Evolutionary conservation across 2,797 vertebrate genomes (phyloP).

Genomic region (Alectoris magna): DNA sequence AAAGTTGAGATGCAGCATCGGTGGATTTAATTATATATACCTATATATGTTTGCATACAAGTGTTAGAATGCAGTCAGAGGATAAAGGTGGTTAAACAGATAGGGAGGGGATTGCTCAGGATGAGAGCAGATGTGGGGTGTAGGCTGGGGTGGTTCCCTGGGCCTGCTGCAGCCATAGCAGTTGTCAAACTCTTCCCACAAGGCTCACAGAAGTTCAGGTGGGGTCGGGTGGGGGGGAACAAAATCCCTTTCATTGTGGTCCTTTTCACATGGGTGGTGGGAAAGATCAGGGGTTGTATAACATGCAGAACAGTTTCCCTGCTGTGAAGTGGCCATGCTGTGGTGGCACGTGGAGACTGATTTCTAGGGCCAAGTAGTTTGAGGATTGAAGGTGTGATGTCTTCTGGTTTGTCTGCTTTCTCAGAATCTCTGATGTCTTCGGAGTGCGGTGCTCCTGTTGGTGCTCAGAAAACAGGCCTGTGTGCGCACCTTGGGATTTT

Average conservation of each 20-base stretch:
- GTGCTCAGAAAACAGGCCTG: neutral
- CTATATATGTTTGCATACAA: neutral
- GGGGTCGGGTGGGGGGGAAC: neutral
- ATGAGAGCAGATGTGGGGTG: neutral
- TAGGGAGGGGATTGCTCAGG: neutral
- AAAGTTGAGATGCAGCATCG: no score
- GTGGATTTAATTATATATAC: neutral
- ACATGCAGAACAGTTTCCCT: neutral
- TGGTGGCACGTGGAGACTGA: rapidly evolving
- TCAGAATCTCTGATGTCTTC: neutral
- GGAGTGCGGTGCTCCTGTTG: neutral
- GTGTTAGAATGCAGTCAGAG: neutral
- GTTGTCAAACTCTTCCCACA: neutral
- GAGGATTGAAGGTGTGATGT: neutral
- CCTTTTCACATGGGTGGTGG: neutral
- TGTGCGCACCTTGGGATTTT: neutral
- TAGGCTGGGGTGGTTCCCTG: neutral
- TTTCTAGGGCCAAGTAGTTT: neutral
- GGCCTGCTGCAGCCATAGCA: rapidly evolving
- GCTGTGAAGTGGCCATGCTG: neutral
- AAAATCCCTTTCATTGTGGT: neutral
- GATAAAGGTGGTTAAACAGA: rapidly evolving
- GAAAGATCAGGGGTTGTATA: neutral
- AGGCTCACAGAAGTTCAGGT: neutral
- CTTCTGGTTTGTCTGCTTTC: conserved; percentile 7